Conservation (phyloP, 2,888 invertebrate species). For the Acanthopleura granulata region DNA sequence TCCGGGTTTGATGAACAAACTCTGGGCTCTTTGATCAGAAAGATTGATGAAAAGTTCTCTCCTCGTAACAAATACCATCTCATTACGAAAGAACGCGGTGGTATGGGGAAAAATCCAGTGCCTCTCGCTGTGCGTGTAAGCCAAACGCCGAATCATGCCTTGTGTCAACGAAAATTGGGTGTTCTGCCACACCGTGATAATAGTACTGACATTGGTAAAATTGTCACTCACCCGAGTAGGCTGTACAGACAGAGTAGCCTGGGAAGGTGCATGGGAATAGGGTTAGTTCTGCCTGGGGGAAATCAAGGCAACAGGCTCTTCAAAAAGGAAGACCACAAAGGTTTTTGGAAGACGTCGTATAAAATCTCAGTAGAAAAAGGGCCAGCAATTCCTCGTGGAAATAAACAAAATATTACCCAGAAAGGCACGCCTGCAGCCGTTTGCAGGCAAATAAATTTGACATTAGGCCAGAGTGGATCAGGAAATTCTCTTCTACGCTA, state of each 20-base stretch:
- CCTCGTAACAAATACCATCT: neutral
- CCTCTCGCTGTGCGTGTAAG: neutral
- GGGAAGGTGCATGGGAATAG: neutral
- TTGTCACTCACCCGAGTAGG: neutral
- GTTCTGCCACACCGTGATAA: neutral
- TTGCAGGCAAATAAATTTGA: neutral
- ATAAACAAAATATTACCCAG: neutral
- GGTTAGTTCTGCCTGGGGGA: neutral
- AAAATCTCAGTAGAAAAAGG: too few species aligned
- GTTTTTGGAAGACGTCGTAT: neutral
- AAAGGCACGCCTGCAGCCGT: neutral
- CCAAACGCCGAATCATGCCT: neutral
- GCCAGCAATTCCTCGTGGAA: neutral
- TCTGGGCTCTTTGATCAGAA: neutral
- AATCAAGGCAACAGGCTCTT: neutral
- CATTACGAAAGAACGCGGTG: neutral
- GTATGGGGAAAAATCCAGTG: neutral
- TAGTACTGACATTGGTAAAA: neutral
- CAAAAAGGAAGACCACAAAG: neutral
- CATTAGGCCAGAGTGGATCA: neutral
- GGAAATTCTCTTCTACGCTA: neutral
- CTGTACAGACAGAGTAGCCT: neutral
- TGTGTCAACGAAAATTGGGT: neutral
- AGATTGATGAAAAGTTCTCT: neutral
- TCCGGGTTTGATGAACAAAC: slow-evolving; percentile 11